These are phyloP conservation scores for Pelecanoides urinatrix DNA, from an alignment of 2,113 vertebrate species.

Conservation along the genomic window DNA sequence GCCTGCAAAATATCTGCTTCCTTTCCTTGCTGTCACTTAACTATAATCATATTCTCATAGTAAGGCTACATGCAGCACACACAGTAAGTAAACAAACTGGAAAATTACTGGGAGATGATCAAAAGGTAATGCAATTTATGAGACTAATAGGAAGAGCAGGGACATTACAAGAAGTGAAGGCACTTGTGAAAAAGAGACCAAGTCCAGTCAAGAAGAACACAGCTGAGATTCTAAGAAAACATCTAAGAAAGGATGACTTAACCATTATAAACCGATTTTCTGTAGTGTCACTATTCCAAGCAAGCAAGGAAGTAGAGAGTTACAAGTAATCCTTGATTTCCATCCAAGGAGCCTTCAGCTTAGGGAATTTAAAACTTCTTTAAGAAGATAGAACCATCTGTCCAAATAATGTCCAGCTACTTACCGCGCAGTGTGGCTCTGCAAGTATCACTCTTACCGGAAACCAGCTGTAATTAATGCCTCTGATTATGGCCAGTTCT, in stretches of 20 bases:
- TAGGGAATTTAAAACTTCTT: conserved; percentile 41
- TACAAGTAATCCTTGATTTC: conserved; percentile 49
- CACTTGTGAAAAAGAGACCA: neutral
- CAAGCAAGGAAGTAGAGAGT: conserved; percentile 5
- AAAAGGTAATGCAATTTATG: neutral
- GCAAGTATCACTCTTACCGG: neutral
- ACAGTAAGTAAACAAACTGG: neutral
- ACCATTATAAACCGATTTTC: conserved; percentile 1
- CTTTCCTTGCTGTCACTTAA: neutral
- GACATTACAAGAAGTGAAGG: neutral
- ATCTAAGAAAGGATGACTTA: neutral
- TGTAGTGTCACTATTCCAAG: conserved; percentile 28
- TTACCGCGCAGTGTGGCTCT: neutral
- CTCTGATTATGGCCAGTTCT: neutral
- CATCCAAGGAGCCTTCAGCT: conserved; percentile 28
- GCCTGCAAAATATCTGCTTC: neutral
- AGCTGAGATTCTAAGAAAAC: neutral
- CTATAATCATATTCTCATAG: neutral
- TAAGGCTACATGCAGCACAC: neutral
- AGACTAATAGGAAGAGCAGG: neutral
- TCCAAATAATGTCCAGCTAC: conserved; percentile 1
- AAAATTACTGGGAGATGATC: neutral
- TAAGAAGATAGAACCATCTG: conserved; percentile 57
- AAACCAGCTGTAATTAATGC: neutral
- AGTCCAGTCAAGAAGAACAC: neutral